phyloP scores from a whole-genome alignment of 2,797 vertebrate genomes.

The Pygocentrus nattereri region DNA sequence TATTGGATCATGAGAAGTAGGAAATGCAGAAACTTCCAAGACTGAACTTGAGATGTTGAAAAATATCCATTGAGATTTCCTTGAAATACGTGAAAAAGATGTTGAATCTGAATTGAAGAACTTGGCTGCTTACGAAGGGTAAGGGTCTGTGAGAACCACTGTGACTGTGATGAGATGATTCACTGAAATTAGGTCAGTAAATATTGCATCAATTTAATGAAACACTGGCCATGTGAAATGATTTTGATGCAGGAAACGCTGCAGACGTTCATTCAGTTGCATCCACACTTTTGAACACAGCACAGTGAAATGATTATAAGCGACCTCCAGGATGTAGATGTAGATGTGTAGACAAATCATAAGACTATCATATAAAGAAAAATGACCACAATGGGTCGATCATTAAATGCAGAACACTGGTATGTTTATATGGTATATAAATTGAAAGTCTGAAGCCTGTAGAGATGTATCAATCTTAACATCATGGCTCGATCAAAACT shows the following conservation, averaged over 20 bases:
- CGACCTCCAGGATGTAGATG: not conserved
- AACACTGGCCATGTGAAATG: not conserved
- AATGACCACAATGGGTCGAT: not conserved
- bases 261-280: not conserved
- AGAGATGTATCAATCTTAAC: no score
- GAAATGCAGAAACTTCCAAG: no score
- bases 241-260: not conserved
- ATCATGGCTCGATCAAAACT: no score
- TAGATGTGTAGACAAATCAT: not conserved
- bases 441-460: no score
- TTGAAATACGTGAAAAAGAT: no score
- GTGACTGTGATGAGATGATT: not conserved
- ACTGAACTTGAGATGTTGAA: no score
- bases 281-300: not conserved
- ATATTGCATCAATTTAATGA: not conserved
- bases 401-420: no score
- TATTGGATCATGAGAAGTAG: no score
- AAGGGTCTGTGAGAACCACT: not conserved
- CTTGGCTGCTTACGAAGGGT: not conserved
- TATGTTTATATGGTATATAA: no score
- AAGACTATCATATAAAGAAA: not conserved
- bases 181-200: not conserved
- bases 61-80: no score
- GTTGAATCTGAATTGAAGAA: no score
- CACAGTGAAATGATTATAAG: not conserved